Evolutionary conservation across 2,113 vertebrate species (phyloP).

Genomic region (Gila orcuttii): DNA sequence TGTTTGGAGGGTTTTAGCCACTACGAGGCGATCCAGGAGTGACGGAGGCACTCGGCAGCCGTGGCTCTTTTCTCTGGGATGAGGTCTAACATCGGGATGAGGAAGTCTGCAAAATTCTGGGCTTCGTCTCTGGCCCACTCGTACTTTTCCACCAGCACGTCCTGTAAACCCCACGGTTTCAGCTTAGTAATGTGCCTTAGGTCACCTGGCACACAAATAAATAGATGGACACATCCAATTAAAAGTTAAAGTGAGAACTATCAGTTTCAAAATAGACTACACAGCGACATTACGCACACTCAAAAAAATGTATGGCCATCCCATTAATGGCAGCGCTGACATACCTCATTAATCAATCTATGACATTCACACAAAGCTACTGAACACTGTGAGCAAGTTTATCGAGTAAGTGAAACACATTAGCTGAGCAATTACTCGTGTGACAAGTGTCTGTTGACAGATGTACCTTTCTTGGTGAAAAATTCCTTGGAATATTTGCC

Average conservation of each 20-base stretch:
- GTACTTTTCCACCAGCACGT: constrained; percentile 94
- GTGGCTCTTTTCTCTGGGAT: constrained; percentile 92
- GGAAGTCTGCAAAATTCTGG: constrained; percentile 89
- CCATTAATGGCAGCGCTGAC: background rate
- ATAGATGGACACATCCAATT: background rate
- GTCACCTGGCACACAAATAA: constrained; percentile 77
- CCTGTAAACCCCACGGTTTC: constrained; percentile 94
- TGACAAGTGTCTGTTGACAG: background rate
- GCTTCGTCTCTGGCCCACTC: constrained; percentile 94
- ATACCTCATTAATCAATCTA: background rate
- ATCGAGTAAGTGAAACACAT: background rate
- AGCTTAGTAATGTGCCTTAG: constrained; percentile 97
- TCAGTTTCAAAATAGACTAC: background rate
- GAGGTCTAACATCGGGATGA: constrained; percentile 95
- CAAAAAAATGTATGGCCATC: background rate
- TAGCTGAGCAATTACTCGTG: background rate
- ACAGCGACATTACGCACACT: background rate
- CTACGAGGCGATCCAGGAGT: constrained; percentile 90
- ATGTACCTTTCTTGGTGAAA: constrained; percentile 98
- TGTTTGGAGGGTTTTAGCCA: constrained; percentile 22
- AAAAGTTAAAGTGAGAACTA: background rate
- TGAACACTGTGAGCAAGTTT: background rate
- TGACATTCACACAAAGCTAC: background rate
- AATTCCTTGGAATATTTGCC: constrained; percentile 99
- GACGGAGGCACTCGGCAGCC: constrained; percentile 91